phyloP scores from a whole-genome alignment of 2,888 invertebrate species.

The Andrena bucephala region DNA sequence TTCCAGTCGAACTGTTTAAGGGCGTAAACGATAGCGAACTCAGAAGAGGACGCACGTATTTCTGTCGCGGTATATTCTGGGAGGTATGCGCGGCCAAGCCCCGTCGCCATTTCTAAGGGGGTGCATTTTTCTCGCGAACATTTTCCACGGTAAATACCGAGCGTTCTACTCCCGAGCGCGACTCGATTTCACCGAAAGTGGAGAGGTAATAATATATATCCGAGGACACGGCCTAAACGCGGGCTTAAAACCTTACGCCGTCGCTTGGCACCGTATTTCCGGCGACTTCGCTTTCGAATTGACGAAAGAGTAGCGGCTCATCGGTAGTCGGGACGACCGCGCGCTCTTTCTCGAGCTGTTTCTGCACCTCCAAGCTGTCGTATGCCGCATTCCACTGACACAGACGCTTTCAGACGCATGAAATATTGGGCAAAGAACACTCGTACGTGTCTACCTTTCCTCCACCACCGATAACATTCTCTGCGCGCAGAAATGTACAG shows the following conservation, averaged over 20 bases:
- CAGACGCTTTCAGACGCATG: constrained; percentile 8
- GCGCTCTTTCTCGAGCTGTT: constrained; percentile 42
- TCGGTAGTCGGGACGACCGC: constrained; percentile 71
- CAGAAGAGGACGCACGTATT: constrained; percentile 71
- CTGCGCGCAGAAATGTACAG: not conserved
- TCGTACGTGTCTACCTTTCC: constrained; percentile 1
- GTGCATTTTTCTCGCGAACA: constrained; percentile 63
- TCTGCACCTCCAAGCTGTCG: constrained; percentile 40
- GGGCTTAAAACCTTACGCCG: not conserved
- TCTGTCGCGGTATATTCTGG: constrained; percentile 78
- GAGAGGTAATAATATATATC: not conserved
- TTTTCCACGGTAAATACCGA: constrained; percentile 30
- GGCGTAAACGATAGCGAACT: constrained; percentile 55
- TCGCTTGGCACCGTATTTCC: constrained; percentile 66
- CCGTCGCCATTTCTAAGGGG: constrained; percentile 55
- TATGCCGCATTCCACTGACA: constrained; percentile 35
- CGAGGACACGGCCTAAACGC: not conserved
- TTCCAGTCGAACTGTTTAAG: constrained; percentile 45
- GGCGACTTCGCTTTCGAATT: constrained; percentile 69
- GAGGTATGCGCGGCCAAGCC: constrained; percentile 71
- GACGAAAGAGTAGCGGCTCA: constrained; percentile 71
- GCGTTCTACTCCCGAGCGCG: not conserved
- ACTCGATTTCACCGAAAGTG: not conserved
- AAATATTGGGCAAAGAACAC: constrained; percentile 25
- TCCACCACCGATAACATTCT: not conserved